Percentiles rank a stretch among this genome's conserved stretches.
phyloP scores from a whole-genome alignment of 92 coral and sea anemone genomes.

The Epizoanthus stellaris region DNA sequence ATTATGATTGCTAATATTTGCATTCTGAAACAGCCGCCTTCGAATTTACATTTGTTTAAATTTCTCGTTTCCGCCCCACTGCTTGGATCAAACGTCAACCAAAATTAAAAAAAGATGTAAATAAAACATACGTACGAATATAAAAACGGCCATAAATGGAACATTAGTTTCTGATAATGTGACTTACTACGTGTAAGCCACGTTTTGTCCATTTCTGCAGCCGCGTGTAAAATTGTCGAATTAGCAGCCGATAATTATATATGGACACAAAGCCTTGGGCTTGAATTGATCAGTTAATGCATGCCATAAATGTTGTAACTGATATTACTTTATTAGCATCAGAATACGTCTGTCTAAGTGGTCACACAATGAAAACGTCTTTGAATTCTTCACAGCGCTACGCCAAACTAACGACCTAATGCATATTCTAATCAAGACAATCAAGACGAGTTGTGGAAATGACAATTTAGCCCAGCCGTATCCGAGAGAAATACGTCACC shows the following conservation, averaged over 20 bases:
- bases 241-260: background rate
- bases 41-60: no score
- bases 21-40: no score
- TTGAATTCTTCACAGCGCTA: background rate
- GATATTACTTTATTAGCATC: constrained; percentile 21
- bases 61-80: no score
- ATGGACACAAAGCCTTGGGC: background rate
- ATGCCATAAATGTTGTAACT: background rate
- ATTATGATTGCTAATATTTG: no score
- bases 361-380: background rate
- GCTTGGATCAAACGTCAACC: no score
- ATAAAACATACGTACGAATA: no score
- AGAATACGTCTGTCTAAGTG: background rate
- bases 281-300: background rate
- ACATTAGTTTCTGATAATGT: no score
- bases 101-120: no score
- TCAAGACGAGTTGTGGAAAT: background rate
- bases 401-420: background rate
- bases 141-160: no score
- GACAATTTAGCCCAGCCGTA: no score
- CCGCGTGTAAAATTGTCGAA: background rate
- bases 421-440: background rate
- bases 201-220: background rate
- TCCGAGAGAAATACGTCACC: no score
- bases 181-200: background rate